These are phyloP conservation scores for Acridotheres tristis DNA, from an alignment of 2,797 vertebrate genomes.

Conservation along the genomic window DNA sequence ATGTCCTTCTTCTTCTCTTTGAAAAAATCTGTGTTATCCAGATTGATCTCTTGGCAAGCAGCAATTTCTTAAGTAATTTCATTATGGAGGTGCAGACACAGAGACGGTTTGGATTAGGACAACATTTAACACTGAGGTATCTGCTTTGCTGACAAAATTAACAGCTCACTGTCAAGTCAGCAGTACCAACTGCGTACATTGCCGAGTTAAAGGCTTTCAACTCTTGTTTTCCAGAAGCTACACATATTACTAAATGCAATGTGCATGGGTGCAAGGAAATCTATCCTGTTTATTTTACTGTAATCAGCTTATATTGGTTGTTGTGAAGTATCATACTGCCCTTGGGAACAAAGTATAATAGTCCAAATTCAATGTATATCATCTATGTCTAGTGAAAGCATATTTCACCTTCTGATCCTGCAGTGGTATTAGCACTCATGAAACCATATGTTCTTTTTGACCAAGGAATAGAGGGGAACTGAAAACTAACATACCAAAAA, in stretches of 20 bases:
- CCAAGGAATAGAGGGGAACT: background rate
- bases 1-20: background rate
- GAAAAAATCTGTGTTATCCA: background rate
- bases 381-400: background rate
- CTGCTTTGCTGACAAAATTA: constrained; percentile 14
- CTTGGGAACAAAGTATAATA: background rate
- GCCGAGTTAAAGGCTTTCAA: background rate
- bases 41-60: background rate
- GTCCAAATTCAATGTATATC: background rate
- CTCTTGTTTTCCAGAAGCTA: background rate
- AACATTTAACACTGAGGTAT: background rate
- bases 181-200: background rate
- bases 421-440: background rate
- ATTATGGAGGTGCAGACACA: background rate
- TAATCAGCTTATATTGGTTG: background rate
- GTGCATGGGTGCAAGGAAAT: background rate
- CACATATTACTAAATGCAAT: background rate
- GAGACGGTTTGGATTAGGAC: background rate
- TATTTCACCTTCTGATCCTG: background rate
- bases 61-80: background rate
- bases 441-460: background rate
- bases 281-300: background rate
- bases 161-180: background rate
- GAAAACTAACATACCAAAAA: background rate
- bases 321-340: background rate